phyloP scores from a whole-genome alignment of 2,113 vertebrate genomes.

The Sprattus sprattus region DNA sequence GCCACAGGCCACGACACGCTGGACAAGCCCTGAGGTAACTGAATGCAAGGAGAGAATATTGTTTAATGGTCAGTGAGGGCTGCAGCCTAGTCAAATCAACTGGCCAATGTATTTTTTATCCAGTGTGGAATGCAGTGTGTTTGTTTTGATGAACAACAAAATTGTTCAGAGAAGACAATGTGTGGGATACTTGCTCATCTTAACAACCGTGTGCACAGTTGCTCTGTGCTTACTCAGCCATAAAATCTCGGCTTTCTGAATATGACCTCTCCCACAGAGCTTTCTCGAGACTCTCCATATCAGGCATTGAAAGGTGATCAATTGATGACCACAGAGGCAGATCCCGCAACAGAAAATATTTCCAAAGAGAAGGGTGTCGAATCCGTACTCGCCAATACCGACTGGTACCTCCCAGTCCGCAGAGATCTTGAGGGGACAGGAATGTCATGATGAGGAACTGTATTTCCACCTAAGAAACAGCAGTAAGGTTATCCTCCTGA shows the following conservation, averaged over 20 bases:
- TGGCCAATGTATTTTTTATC: not conserved
- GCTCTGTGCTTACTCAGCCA: slow-evolving; percentile 79
- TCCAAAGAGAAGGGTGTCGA: slow-evolving; percentile 87
- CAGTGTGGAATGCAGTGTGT: not conserved
- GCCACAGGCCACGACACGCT: slow-evolving; percentile 72
- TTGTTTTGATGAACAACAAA: not conserved
- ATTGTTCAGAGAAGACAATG: too few relatives aligned
- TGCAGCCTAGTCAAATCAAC: not conserved
- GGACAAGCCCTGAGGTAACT: slow-evolving; percentile 89
- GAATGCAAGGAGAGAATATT: slow-evolving; percentile 32
- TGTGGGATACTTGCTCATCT: not conserved
- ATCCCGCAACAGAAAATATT: slow-evolving; percentile 84
- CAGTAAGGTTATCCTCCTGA: not conserved
- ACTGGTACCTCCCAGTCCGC: slow-evolving; percentile 81
- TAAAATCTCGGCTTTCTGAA: slow-evolving; percentile 74
- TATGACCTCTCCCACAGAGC: slow-evolving; percentile 53
- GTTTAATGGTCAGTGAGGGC: not conserved
- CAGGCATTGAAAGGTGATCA: slow-evolving; percentile 84
- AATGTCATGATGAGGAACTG: slow-evolving; percentile 88
- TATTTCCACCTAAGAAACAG: slow-evolving; percentile 74
- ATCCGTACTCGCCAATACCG: slow-evolving; percentile 83
- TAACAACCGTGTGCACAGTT: not conserved
- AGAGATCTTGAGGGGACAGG: slow-evolving; percentile 84
- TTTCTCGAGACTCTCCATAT: slow-evolving; percentile 72
- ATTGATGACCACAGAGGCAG: slow-evolving; percentile 82